A percentile compares a stretch with the other conserved stretches of the same genome.
phyloP scores from a whole-genome alignment of 1,140 invertebrate genomes.

The Bombus picipes region DNA sequence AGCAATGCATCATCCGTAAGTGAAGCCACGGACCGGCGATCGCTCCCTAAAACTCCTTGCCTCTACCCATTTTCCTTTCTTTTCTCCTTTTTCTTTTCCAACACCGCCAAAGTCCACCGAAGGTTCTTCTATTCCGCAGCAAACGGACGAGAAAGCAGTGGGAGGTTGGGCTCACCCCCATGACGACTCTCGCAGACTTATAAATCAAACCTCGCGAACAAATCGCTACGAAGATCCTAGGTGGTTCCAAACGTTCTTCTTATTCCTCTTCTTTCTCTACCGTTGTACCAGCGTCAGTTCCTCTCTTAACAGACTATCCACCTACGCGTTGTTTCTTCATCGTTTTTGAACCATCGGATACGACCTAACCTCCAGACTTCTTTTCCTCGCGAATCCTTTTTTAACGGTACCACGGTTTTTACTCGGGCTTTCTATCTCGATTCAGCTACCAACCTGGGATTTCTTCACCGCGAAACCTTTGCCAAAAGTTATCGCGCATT shows the following conservation, averaged over 20 bases:
- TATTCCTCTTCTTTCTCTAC: conserved; percentile 18
- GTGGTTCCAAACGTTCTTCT: conserved; percentile 53
- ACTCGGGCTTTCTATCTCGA: conserved; percentile 4
- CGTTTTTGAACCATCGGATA: background rate
- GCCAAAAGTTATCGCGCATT: background rate
- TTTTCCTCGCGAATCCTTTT: conserved; percentile 1
- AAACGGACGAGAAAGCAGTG: conserved; percentile 16
- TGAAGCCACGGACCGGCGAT: conserved; percentile 68
- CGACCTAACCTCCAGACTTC: background rate
- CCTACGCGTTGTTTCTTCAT: conserved; percentile 27
- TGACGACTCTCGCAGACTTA: conserved; percentile 68
- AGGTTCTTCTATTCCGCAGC: conserved; percentile 19
- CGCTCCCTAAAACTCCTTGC: conserved; percentile 55
- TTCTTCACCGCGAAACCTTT: background rate
- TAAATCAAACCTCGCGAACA: conserved; percentile 75
- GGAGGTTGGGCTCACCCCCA: conserved; percentile 32
- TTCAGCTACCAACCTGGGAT: background rate
- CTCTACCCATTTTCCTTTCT: conserved; percentile 25
- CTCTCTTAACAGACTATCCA: conserved; percentile 3
- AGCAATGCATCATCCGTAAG: conserved; percentile 74
- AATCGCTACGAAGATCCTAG: conserved; percentile 68
- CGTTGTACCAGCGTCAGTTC: background rate
- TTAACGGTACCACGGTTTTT: conserved; percentile 8
- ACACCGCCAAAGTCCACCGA: background rate
- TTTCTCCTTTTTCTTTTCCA: background rate